Base-by-base conservation (phyloP, 2,797 vertebrate species). In the Peromyscus eremicus region DNA sequence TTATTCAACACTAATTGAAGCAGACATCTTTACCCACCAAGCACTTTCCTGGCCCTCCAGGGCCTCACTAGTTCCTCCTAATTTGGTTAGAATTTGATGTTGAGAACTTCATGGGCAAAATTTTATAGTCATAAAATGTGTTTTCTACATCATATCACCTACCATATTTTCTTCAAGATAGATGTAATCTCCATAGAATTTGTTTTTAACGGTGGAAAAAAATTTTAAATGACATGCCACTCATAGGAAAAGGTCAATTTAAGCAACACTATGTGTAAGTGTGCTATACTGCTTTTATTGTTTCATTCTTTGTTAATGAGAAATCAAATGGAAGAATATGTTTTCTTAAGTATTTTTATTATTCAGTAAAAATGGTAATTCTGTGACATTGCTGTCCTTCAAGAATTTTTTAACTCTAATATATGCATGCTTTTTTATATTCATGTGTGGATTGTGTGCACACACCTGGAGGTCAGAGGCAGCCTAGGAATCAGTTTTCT, bases 81-180 rank as follows among this genome's bases (percentile, higher is more conserved):
- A 0, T 37, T 68, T 81, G 79, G 34, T 88, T 92, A 75, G 57
- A 75, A 62, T 70, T 77, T 40, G 70, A 88, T 70, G 10, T 25
- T 40, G 55, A 93, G 75, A 91, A 5, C 34, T 49, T 84, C n/a
- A 17, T n/a, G 49, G 46, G 34, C 19, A 92, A 80, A 92, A 52
- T 80, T 25, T 62, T 57, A 19, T 8, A 5, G 75, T 86, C 57
- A 32, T 71, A 92, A 89, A 25, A 77, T 40, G 46, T 76, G 16
- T 85, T 80, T 94, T 19, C 43, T 88, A 49, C 34, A 37, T 55
- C 64, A 5, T 71, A 43, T 88, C 21, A 70, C 21, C 46, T 68
- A 27, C 40, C 57, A 90, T 14, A 73, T 89, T 89, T 83, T 96
- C 70, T 73, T 91, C 37, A 93, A 88, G 19, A 52, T 46, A 60